Base-by-base conservation (phyloP, 1,140 invertebrate genomes). In the Drosophila cardini region DNA sequence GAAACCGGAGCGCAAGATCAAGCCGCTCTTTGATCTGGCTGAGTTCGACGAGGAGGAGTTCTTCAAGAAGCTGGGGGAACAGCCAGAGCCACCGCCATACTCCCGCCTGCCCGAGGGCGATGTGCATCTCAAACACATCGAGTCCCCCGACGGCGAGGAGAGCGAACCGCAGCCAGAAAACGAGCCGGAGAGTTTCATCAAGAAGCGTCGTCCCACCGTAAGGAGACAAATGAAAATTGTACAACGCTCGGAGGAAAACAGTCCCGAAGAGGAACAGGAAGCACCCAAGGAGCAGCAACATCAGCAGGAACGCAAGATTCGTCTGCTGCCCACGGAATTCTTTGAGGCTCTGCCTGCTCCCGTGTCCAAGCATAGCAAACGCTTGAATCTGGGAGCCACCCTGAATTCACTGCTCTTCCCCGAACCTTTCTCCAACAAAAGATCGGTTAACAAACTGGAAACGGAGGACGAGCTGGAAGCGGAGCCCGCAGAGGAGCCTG, bases 41-140 rank as follows among this genome's bases (percentile, higher is more conserved):
- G 86, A 91, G 57, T 91, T 91, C 21, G 83, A 91, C 26, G 90
- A 91, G 57, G 90, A 91, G 26, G 83, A 91, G 46, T 91, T 91
- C 56, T 91, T 91, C 40, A 91, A 91, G 72, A 90, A 87, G 6
- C 26, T 91, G 7, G 90, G 67, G 0, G 73, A 76, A 2, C 80
- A 91, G 43, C 63, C 73, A 0, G 86, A 86, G 6, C 81, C 80
- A 4, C 83, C 87, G 0, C 68, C 90, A 1, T 86, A 89, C 18
- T 70, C 67, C 0, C 71, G 77, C 0, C 40, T 91, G 0, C 90
- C 90, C 2, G 84, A 91, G 45, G 90, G 90, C 10, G 90, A 91
- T 76, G 84, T 91, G 9, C 90, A 86, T 46, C 56, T 91, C 1
- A 77, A 80, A 45, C 75, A 80, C 13, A 90, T 91, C 0, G 77